Percentiles rank a stretch among this genome's conserved stretches.
Conservation (phyloP, 2,797 vertebrate genomes). For the Clarias laeviceps region DNA sequence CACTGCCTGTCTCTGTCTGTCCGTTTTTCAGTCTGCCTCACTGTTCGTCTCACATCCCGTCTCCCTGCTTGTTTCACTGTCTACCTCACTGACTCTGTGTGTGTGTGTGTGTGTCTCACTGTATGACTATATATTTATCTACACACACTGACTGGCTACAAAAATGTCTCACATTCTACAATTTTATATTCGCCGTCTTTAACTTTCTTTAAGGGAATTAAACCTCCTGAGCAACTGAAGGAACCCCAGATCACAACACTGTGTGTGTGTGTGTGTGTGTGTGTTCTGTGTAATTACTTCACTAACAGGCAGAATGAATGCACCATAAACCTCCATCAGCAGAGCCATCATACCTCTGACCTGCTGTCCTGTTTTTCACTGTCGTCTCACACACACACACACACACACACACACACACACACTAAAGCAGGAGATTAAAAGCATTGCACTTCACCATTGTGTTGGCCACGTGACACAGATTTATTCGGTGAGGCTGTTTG, state of each 20-base stretch:
- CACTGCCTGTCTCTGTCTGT: not conserved
- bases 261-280: not conserved
- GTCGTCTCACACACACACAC: not conserved
- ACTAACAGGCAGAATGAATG: not conserved
- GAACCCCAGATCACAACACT: too few relatives aligned
- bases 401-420: constrained; percentile 30
- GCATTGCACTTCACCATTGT: not conserved
- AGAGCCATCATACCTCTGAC: not conserved
- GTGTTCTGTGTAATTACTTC: not conserved
- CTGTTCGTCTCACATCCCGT: not conserved
- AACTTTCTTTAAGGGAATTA: too few relatives aligned
- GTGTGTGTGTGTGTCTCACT: not conserved
- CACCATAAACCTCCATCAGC: not conserved
- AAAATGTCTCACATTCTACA: too few relatives aligned
- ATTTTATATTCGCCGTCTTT: too few relatives aligned
- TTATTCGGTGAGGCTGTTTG: constrained; percentile 8
- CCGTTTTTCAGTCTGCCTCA: not conserved
- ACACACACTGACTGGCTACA: too few relatives aligned
- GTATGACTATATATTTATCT: too few relatives aligned
- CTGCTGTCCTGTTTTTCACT: constrained; percentile 17
- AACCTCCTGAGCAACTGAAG: too few relatives aligned
- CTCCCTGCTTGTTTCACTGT: not conserved
- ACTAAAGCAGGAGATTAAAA: constrained; percentile 16
- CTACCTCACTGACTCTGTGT: not conserved
- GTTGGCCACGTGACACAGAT: constrained; percentile 17